These are phyloP conservation scores for Gryllus bimaculatus DNA, from an alignment of 1,140 invertebrate genomes.

Conservation along the genomic window DNA sequence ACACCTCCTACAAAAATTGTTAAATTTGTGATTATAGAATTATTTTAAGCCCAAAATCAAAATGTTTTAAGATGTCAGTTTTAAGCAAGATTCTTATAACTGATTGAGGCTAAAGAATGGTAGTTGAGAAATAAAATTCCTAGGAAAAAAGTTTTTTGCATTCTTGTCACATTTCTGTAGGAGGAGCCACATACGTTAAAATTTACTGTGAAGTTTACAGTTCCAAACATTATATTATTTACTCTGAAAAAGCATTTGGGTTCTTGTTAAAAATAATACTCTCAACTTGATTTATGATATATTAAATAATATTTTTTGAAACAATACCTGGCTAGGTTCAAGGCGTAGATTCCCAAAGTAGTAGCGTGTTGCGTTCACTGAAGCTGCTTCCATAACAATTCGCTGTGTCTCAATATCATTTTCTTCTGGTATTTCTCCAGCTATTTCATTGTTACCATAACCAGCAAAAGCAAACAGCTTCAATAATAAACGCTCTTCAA, in stretches of 20 bases:
- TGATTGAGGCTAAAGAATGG: neutral
- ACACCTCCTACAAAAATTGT: neutral
- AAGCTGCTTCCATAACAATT: slow-evolving; percentile 67
- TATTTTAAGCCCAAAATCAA: neutral
- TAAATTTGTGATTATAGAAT: neutral
- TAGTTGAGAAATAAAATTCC: too few species aligned
- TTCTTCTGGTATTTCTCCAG: slow-evolving; percentile 51
- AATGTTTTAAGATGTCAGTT: neutral
- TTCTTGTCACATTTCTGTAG: too few species aligned
- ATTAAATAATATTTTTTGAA: neutral
- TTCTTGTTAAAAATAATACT: too few species aligned
- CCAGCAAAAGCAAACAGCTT: slow-evolving; percentile 66
- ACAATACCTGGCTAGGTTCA: slow-evolving; percentile 53
- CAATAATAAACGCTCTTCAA: slow-evolving; percentile 82
- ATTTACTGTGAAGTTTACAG: too few species aligned
- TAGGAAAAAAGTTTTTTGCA: too few species aligned
- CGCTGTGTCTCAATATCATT: slow-evolving; percentile 65
- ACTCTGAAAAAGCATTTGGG: too few species aligned
- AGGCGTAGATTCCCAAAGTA: slow-evolving; percentile 85
- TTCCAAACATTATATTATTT: too few species aligned
- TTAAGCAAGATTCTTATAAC: neutral
- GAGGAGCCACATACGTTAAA: too few species aligned
- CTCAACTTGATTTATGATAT: neutral
- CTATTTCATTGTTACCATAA: slow-evolving; percentile 30
- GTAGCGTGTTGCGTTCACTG: slow-evolving; percentile 70